Evolutionary conservation across 2,113 vertebrate species (phyloP).

Genomic region (Erythrolamprus reginae): DNA sequence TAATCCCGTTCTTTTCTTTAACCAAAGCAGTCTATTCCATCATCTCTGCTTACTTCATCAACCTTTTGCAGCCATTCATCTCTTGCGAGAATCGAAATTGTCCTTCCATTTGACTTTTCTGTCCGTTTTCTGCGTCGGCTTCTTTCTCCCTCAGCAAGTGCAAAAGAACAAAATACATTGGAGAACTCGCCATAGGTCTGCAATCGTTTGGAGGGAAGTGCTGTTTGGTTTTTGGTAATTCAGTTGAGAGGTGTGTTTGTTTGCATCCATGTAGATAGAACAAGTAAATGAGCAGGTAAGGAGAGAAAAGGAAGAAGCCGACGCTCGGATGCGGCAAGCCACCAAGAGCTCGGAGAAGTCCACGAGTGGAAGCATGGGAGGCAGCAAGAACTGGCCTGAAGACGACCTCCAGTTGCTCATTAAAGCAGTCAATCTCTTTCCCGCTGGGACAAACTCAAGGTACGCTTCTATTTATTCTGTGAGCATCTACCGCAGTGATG

Average conservation of each 20-base stretch:
- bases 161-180: not conserved
- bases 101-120: not conserved
- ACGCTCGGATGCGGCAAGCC: slow-evolving; percentile 86
- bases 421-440: slow-evolving; percentile 98
- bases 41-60: no score
- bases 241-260: not conserved
- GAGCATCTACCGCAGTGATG: no score
- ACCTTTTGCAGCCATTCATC: no score
- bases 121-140: not conserved
- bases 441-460: slow-evolving; percentile 96
- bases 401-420: slow-evolving; percentile 95
- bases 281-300: slow-evolving; percentile 89
- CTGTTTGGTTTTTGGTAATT: not conserved
- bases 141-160: not conserved
- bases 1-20: no score
- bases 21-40: no score
- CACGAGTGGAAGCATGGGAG: slow-evolving; percentile 72
- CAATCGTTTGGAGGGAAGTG: not conserved
- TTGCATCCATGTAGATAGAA: slow-evolving; percentile 76
- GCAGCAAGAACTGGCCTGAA: slow-evolving; percentile 90
- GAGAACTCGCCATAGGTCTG: not conserved
- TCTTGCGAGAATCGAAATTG: no score
- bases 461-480: slow-evolving; percentile 42
- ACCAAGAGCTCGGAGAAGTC: slow-evolving; percentile 81
- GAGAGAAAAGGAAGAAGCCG: slow-evolving; percentile 85